These are phyloP conservation scores for Acropora tenuis DNA, from an alignment of 64 coral and sea anemone genomes.

Conservation along the genomic window DNA sequence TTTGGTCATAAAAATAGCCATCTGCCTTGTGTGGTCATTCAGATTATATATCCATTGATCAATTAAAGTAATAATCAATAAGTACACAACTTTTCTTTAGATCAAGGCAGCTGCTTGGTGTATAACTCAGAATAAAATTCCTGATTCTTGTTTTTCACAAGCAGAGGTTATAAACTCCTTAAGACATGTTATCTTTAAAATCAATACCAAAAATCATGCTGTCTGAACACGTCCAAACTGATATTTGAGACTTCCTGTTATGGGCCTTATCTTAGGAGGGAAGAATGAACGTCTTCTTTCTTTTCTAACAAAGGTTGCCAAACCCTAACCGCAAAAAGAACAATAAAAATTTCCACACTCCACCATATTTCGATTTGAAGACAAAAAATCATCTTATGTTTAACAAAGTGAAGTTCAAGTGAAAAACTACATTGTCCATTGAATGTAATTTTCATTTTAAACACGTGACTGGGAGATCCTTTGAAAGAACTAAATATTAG, in stretches of 20 bases:
- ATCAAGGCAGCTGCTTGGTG: no score
- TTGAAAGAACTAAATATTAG: no score
- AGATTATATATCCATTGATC: neutral
- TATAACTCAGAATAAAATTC: no score
- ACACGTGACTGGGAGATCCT: neutral
- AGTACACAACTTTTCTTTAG: no score
- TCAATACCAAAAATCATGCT: neutral
- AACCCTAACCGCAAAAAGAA: no score
- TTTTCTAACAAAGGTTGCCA: no score
- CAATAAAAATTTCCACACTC: neutral
- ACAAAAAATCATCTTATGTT: neutral
- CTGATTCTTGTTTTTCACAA: no score
- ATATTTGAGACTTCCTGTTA: neutral
- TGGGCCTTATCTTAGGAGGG: no score
- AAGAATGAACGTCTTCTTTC: no score
- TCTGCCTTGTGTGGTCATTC: neutral
- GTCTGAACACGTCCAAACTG: neutral
- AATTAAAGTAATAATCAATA: neutral
- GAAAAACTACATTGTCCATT: neutral
- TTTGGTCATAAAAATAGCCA: no score
- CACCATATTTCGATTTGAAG: neutral
- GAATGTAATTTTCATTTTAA: neutral
- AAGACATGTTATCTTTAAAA: no score
- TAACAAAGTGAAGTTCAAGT: neutral
- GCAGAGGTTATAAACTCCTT: no score